phyloP scores from a whole-genome alignment of 2,113 vertebrate species.

The Lampris incognitus region DNA sequence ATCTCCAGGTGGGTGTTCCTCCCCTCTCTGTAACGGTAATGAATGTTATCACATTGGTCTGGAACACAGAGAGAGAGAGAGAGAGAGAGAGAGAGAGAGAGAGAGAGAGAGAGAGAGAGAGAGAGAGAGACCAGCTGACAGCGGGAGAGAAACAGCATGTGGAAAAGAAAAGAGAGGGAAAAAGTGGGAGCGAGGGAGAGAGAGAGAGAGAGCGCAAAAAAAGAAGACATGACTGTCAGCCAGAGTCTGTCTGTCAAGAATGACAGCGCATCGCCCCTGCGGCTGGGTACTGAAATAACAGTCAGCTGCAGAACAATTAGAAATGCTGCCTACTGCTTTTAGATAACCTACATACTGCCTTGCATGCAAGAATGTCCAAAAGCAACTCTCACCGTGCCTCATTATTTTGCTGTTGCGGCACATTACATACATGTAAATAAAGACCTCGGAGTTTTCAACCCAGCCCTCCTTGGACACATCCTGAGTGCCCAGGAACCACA shows the following conservation, averaged over 20 bases:
- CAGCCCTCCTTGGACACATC: conserved; percentile 21
- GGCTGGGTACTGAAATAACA: conserved; percentile 66
- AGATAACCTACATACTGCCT: conserved; percentile 28
- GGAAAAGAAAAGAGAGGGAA: conserved; percentile 26
- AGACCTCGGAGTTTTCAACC: conserved; percentile 46
- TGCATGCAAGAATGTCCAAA: neutral
- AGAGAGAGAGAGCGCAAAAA: conserved; percentile 33
- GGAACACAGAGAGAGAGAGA: conserved; percentile 51
- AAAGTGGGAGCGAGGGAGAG: conserved; percentile 7
- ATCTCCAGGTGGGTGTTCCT: conserved; percentile 73
- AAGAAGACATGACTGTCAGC: conserved; percentile 55
- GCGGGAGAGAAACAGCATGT: conserved; percentile 16
- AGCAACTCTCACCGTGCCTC: neutral
- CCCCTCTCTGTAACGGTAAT: conserved; percentile 73
- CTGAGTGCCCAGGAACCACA: conserved; percentile 53
- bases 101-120: no score
- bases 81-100: conserved; percentile 36
- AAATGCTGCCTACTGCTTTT: conserved; percentile 51
- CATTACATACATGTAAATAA: conserved; percentile 51
- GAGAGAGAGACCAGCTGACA: conserved; percentile 38
- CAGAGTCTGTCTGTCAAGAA: conserved; percentile 63
- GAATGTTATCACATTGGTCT: conserved; percentile 72
- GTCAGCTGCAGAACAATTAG: conserved; percentile 58
- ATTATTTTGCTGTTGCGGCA: neutral
- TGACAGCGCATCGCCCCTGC: conserved; percentile 49